These are phyloP conservation scores for Microplitis manilae DNA, from an alignment of 2,888 invertebrate species.

Conservation along the genomic window DNA sequence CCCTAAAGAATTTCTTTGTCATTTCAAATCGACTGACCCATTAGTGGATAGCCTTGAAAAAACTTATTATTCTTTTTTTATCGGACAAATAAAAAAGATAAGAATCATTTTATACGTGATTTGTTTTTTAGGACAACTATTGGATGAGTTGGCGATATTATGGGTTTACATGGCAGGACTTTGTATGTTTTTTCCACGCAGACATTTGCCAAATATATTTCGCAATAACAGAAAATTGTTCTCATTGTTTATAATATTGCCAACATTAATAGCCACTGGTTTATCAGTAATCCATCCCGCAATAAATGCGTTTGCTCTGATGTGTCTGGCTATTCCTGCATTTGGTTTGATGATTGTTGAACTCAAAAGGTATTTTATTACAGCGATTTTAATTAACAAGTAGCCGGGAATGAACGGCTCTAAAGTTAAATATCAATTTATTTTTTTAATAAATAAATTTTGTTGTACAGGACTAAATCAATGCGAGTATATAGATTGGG, in stretches of 20 bases:
- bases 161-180: slow-evolving; percentile 88
- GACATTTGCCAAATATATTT: slow-evolving; percentile 80
- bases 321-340: slow-evolving; percentile 82
- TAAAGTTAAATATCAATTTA: too few species aligned
- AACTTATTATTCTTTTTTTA: neutral
- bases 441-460: neutral
- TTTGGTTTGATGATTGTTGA: slow-evolving; percentile 79
- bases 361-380: slow-evolving; percentile 76
- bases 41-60: neutral
- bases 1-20: neutral
- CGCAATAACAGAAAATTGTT: slow-evolving; percentile 78
- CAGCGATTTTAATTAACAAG: neutral
- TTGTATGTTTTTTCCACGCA: slow-evolving; percentile 82
- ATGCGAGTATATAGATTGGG: slow-evolving; percentile 82
- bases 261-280: slow-evolving; percentile 79
- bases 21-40: neutral
- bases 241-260: slow-evolving; percentile 75
- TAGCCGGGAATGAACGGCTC: neutral
- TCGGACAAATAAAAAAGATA: neutral
- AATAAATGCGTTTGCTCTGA: slow-evolving; percentile 87
- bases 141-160: slow-evolving; percentile 86
- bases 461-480: slow-evolving; percentile 74
- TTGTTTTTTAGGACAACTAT: slow-evolving; percentile 77
- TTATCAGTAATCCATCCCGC: slow-evolving; percentile 83
- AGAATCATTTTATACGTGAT: neutral